Base-by-base conservation (phyloP, 37 sponge, comb jelly and placozoan species). In the Axinella damicornis region DNA sequence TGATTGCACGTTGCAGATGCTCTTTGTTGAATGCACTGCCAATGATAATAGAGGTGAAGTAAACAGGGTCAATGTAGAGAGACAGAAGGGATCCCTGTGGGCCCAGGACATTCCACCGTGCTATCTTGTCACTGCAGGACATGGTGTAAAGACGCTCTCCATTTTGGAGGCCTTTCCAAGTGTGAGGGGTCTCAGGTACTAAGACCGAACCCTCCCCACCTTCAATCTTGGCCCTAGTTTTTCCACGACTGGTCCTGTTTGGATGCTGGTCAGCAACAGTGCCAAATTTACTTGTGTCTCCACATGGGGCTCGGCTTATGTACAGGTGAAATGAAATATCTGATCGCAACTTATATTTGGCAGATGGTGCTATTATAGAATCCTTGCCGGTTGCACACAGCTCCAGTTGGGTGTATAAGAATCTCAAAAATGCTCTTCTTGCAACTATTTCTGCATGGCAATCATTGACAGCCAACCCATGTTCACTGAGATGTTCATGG, bases 251-350 rank as follows among this genome's bases (percentile, higher is more conserved):
- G 76, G 35, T 33, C 27, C 86, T 59, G 53, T 76, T 79, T 1
- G 90, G 83, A 33, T 91, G 86, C 0, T 37, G 28, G 36, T 85
- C 89, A 19, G 4, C 4, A 9, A 33, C 69, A 20, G 36, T 68
- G n/a, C 25, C 16, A 27, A 91, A 93, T 9, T 89, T 63, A 22
- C 91, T 41, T 0, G 94, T 92, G 83, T 98, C 98, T 20, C 98
- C 98, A 81, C 96, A 95, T 11, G 98, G 98, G 20, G 94, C 79
- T 22, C 90, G 82, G 87, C 94, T 92, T 82, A 98, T 91, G 96
- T 92, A 98, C 60, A 98, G 83, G 66, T 98, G 98, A 81, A 95
- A 98, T 28, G 93, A 83, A 32, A 95, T 54, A 0, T 92, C 98
- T 32, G 75, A 60, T n/a, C 69, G 71, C 28, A 97, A 39, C 0